Conservation (phyloP, 2,797 vertebrate species). For the Micropoecilia bifurca region DNA sequence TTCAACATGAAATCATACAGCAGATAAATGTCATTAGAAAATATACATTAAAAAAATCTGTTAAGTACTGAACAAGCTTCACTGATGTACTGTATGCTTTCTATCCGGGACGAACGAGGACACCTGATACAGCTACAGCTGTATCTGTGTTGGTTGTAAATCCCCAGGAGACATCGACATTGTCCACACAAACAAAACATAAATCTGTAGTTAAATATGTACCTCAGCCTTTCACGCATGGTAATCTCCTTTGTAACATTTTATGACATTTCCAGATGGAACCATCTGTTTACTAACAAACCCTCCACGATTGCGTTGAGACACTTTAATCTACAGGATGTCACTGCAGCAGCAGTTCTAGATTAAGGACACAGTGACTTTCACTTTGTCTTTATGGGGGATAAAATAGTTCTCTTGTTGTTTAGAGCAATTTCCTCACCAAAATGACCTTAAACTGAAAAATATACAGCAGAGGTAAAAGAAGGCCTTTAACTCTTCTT, state of each 20-base stretch:
- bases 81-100: slow-evolving; percentile 8
- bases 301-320: slow-evolving; percentile 35
- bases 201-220: slow-evolving; percentile 34
- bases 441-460: slow-evolving; percentile 9
- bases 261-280: slow-evolving; percentile 28
- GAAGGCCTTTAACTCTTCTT: not conserved
- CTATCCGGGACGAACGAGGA: slow-evolving; percentile 10
- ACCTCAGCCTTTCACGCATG: slow-evolving; percentile 18
- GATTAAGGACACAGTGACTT: slow-evolving; percentile 46
- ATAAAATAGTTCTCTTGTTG: slow-evolving; percentile 6
- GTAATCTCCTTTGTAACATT: slow-evolving; percentile 38
- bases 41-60: not conserved
- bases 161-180: slow-evolving; percentile 15
- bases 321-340: slow-evolving; percentile 16
- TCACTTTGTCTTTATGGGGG: slow-evolving; percentile 26
- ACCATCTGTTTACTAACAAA: slow-evolving; percentile 48
- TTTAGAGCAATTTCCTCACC: not conserved
- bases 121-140: slow-evolving; percentile 27
- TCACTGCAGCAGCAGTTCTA: slow-evolving; percentile 24
- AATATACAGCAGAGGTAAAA: not conserved
- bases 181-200: slow-evolving; percentile 25
- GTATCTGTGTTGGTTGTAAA: slow-evolving; percentile 29
- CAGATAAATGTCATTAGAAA: slow-evolving; percentile 5
- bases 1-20: slow-evolving; percentile 4
- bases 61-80: not conserved